Conservation (phyloP, 2,113 vertebrate species). For the Bettongia penicillata region DNA sequence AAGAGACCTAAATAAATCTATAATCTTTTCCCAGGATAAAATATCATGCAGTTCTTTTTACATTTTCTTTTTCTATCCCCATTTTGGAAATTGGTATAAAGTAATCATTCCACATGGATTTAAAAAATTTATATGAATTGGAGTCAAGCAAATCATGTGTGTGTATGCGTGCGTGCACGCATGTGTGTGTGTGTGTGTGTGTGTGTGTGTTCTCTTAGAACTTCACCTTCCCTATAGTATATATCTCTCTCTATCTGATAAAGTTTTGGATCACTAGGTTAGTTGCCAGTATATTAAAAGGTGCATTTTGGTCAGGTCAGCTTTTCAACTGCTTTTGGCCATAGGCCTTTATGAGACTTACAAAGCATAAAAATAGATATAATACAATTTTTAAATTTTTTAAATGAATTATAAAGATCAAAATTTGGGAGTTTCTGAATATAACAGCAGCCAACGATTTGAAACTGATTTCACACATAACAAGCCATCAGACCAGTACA, state of each 20-base stretch:
- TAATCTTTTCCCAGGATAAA: neutral
- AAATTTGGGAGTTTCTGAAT: neutral
- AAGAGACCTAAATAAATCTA: neutral
- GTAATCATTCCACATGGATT: neutral
- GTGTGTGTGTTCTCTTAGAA: neutral
- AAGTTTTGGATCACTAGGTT: neutral
- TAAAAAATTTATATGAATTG: neutral
- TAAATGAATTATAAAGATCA: constrained; percentile 24
- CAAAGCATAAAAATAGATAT: neutral
- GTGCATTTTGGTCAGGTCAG: neutral
- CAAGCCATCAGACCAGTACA: neutral
- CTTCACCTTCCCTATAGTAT: neutral
- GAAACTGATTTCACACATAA: neutral
- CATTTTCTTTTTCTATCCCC: neutral
- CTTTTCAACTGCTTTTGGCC: constrained; percentile 25
- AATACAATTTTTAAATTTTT: neutral
- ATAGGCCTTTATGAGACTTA: neutral
- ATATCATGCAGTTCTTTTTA: neutral
- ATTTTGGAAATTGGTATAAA: neutral
- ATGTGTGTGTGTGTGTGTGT: neutral
- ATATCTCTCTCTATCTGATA: too few species aligned
- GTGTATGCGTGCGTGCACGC: neutral
- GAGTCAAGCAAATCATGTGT: neutral
- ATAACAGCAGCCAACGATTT: neutral
- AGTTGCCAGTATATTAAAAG: neutral